Conservation (phyloP, 2,888 invertebrate genomes). For the Euproctis similis region DNA sequence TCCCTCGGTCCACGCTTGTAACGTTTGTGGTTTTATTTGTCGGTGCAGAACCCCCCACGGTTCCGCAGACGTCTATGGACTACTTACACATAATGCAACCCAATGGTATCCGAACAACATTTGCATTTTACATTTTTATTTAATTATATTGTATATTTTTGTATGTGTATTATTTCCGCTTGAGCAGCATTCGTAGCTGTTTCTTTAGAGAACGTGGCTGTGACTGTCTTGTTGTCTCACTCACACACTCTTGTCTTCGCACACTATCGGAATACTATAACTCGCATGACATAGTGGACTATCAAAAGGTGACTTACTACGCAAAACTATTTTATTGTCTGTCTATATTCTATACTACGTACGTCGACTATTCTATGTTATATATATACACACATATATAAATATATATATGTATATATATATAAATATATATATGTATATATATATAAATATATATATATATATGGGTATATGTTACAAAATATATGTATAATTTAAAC, state of each 20-base stretch:
- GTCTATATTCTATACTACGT: conserved; percentile 40
- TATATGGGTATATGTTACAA: conserved; percentile 60
- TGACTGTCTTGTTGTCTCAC: conserved; percentile 51
- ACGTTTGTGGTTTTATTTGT: conserved; percentile 67
- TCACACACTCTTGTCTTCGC: conserved; percentile 26
- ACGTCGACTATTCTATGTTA: no score
- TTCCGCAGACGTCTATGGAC: conserved; percentile 73
- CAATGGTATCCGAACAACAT: conserved; percentile 66
- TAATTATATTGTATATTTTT: conserved; percentile 28
- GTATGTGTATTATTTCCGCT: conserved; percentile 26
- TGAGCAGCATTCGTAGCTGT: conserved; percentile 22
- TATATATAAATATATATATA: conserved; percentile 24
- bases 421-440: conserved; percentile 25
- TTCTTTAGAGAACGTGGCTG: conserved; percentile 63
- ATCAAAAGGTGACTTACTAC: conserved; percentile 83
- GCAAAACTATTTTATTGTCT: conserved; percentile 76
- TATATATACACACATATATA: conserved; percentile 5
- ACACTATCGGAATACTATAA: conserved; percentile 25
- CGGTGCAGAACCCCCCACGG: conserved; percentile 72
- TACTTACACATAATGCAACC: conserved; percentile 73
- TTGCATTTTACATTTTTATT: conserved; percentile 51
- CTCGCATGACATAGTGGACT: conserved; percentile 55
- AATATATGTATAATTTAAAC: no score
- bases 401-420: conserved; percentile 45
- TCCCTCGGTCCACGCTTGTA: conserved; percentile 57